These are phyloP conservation scores for Littorina saxatilis DNA, from an alignment of 1,140 invertebrate species.

Conservation along the genomic window DNA sequence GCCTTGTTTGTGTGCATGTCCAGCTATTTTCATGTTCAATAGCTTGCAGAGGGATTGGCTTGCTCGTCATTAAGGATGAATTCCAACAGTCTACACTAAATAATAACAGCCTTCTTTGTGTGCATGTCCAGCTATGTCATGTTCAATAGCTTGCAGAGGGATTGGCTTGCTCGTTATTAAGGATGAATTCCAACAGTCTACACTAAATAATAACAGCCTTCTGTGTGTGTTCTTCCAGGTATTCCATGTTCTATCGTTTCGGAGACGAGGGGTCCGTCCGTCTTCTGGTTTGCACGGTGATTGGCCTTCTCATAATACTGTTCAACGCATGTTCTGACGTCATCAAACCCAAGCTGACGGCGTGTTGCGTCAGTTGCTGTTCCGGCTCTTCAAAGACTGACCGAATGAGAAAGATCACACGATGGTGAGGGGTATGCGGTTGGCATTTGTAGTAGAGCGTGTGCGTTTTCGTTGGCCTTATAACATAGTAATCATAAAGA, in stretches of 20 bases:
- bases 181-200: too few species aligned
- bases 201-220: too few species aligned
- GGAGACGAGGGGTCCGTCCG: slow-evolving; percentile 65
- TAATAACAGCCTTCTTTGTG: too few species aligned
- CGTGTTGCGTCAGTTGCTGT: not conserved
- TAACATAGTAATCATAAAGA: too few species aligned
- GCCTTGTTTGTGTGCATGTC: too few species aligned
- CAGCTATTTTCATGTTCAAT: too few species aligned
- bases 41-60: too few species aligned
- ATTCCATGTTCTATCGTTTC: slow-evolving; percentile 54
- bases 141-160: too few species aligned
- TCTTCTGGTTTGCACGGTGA: slow-evolving; percentile 53
- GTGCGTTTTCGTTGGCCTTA: not conserved
- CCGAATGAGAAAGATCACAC: not conserved
- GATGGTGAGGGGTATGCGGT: not conserved
- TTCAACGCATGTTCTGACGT: not conserved
- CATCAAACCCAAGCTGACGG: not conserved
- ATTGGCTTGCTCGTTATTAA: too few species aligned
- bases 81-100: too few species aligned
- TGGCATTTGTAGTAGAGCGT: not conserved
- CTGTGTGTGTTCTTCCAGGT: slow-evolving; percentile 35
- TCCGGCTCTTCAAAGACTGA: not conserved
- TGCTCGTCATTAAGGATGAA: too few species aligned
- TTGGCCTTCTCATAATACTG: slow-evolving; percentile 7
- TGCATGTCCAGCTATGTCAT: too few species aligned